These are phyloP conservation scores for Pipistrellus nathusii DNA, from an alignment of 2,797 vertebrate species.

Conservation along the genomic window DNA sequence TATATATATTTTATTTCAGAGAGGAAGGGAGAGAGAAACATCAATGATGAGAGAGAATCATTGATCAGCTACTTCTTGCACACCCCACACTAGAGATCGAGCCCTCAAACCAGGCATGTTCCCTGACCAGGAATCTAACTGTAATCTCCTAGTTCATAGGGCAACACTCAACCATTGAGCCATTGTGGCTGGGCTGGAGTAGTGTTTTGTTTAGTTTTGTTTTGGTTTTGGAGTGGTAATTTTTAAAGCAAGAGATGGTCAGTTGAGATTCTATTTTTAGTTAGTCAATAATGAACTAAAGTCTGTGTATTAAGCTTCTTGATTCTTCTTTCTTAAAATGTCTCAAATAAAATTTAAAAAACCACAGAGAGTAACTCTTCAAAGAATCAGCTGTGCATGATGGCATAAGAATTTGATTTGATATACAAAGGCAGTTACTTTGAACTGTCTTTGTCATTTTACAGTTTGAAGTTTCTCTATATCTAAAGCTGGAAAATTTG, in stretches of 20 bases:
- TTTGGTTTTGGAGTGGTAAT: background rate
- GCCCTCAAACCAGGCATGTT: too few species aligned
- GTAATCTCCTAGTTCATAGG: too few species aligned
- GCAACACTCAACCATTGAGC: too few species aligned
- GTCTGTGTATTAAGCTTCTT: background rate
- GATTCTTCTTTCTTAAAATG: constrained; percentile 6
- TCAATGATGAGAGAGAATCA: too few species aligned
- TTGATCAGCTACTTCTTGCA: too few species aligned
- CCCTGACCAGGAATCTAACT: too few species aligned
- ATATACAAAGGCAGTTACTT: constrained; percentile 42
- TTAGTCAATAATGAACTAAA: constrained; percentile 48
- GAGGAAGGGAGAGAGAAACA: too few species aligned
- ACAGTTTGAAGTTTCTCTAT: background rate
- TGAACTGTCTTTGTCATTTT: constrained; percentile 48
- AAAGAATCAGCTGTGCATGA: background rate
- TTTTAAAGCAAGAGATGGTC: constrained; percentile 47
- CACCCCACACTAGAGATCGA: too few species aligned
- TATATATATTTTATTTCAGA: too few species aligned
- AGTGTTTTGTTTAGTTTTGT: too few species aligned
- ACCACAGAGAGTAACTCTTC: background rate
- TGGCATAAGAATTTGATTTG: constrained; percentile 54
- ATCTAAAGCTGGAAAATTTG: constrained; percentile 17
- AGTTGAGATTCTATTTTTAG: constrained; percentile 27
- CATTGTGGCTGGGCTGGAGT: too few species aligned
- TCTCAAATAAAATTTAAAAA: constrained; percentile 39